These are phyloP conservation scores for Camponotus pennsylvanicus DNA, from an alignment of 1,140 invertebrate genomes.

Conservation along the genomic window DNA sequence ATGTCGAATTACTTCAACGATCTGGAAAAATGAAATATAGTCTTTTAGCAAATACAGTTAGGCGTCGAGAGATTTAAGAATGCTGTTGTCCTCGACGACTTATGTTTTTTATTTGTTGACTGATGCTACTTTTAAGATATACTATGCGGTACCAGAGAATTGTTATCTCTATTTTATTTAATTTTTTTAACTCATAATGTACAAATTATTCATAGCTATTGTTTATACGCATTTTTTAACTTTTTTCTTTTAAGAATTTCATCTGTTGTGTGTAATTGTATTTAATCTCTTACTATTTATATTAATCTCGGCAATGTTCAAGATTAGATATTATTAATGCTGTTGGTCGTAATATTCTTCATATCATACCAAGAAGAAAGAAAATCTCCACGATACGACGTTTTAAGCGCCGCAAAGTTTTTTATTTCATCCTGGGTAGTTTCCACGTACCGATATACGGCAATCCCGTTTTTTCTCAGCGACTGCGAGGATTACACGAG, in stretches of 20 bases:
- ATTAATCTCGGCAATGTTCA: slow-evolving; percentile 5
- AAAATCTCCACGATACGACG: not conserved
- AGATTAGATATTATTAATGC: slow-evolving; percentile 12
- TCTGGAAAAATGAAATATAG: slow-evolving; percentile 55
- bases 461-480: slow-evolving; percentile 25
- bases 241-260: not conserved
- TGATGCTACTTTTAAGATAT: slow-evolving; percentile 20
- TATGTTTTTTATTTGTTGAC: slow-evolving; percentile 17
- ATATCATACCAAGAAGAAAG: not conserved
- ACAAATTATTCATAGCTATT: too few species aligned
- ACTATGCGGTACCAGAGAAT: not conserved
- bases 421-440: not conserved
- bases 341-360: not conserved
- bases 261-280: not conserved
- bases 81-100: slow-evolving; percentile 28
- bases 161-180: too few species aligned
- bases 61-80: slow-evolving; percentile 19
- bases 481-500: slow-evolving; percentile 46
- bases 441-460: slow-evolving; percentile 20
- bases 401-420: slow-evolving; percentile 14
- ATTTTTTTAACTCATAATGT: too few species aligned
- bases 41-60: slow-evolving; percentile 27
- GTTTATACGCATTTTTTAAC: too few species aligned
- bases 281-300: not conserved
- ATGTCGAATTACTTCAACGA: slow-evolving; percentile 53